Evolutionary conservation across 2,888 invertebrate species (phyloP), one percentile per base, ranked within the genome.

Genomic region (Nymphalis urticae): DNA sequence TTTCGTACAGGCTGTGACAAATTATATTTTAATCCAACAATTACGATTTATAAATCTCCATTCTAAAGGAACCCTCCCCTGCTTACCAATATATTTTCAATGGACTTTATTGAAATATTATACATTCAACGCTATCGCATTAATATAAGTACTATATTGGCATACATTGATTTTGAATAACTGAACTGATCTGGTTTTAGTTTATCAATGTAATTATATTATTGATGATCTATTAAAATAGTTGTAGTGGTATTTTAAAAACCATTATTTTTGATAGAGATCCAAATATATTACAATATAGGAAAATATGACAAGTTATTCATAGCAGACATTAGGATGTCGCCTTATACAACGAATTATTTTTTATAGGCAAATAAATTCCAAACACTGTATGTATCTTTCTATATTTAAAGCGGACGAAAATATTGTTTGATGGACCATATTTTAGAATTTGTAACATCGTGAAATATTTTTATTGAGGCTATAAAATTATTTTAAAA

Each of bases 11-110:
- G 64, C 65, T 56, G 54, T 75, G 79, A 90, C 89, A 84, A 85
- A 88, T 90, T 86, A 88, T 4, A 42, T 86, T 83, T 74, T 83
- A 86, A 89, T 86, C 85, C 84, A 81, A 82, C 87, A 84, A 87
- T 88, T 81, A 85, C 82, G 83, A 80, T 85, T 83, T 82, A 82
- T 88, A 85, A 90, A 85, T 87, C 86, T 85, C 82, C 78, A 73
- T 70, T 66, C 73, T 62, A 63, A 75, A 71, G 66, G 84, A 82
- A 80, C 81, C 82, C 77, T 75, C 80, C 80, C 76, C 7, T n/a
- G 51, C 27, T 42, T 13, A 10, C 13, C 13, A 42, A 13, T 42
- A 3, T 13, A 42, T 13, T 42, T 42, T 13, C 2, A 42, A 42
- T 42, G 4, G 13, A 42, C 13, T 13, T 13, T 42, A 42, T 42